phyloP scores from a whole-genome alignment of 2,797 vertebrate genomes.

The Peromyscus attwateri region DNA sequence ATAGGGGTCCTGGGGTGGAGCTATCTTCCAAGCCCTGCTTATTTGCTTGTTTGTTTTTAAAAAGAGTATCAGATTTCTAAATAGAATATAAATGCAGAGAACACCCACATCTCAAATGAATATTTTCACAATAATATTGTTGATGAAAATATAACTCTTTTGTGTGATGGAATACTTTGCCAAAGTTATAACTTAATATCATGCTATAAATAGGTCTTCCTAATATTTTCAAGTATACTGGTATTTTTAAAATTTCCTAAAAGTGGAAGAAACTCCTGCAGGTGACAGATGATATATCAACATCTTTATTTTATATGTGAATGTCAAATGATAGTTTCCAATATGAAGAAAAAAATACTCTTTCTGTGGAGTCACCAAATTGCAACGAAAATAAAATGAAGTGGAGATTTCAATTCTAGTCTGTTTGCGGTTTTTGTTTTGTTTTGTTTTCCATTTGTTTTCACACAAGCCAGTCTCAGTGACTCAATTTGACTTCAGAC shows the following conservation, averaged over 20 bases:
- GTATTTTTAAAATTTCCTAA: background rate
- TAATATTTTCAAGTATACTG: conserved; percentile 32
- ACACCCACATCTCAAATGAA: background rate
- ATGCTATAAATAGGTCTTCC: background rate
- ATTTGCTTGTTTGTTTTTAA: background rate
- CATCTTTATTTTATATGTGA: background rate
- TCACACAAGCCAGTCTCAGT: background rate
- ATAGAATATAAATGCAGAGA: background rate
- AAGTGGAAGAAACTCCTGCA: background rate
- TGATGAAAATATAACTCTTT: background rate
- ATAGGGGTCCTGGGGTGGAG: background rate
- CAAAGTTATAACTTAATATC: background rate
- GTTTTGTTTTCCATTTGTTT: background rate
- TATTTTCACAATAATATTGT: conserved; percentile 20
- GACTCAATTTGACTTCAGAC: background rate
- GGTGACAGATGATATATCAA: background rate
- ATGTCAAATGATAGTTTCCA: background rate
- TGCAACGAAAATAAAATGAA: conserved; percentile 19
- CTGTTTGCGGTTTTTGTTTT: background rate
- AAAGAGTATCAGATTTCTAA: background rate
- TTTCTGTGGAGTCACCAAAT: background rate
- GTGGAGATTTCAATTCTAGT: background rate
- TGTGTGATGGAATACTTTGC: background rate
- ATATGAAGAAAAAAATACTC: background rate
- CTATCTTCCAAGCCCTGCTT: background rate